These are phyloP conservation scores for Actias luna DNA, from an alignment of 2,888 invertebrate genomes.

Conservation along the genomic window DNA sequence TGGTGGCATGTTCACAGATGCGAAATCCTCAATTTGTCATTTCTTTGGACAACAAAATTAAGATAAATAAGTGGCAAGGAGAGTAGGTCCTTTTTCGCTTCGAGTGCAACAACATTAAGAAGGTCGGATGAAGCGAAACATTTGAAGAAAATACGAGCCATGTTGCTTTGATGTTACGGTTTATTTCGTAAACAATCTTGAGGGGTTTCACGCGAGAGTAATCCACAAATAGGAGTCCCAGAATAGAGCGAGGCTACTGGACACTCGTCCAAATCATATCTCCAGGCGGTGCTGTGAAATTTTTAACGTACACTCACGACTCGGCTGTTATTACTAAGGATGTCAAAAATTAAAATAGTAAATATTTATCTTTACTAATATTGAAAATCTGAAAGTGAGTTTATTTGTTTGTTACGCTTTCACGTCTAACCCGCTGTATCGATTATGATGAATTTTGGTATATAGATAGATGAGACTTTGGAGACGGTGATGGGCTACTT, in stretches of 20 bases:
- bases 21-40: constrained; percentile 70
- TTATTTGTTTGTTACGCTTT: no score
- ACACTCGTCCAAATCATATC: constrained; percentile 68
- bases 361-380: no score
- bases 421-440: no score
- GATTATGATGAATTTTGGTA: no score
- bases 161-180: constrained; percentile 51
- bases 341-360: not conserved
- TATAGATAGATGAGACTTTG: no score
- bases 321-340: constrained; percentile 15
- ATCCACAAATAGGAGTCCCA: constrained; percentile 79
- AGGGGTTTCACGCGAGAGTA: constrained; percentile 65
- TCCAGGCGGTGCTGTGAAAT: constrained; percentile 59
- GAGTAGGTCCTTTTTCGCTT: constrained; percentile 72
- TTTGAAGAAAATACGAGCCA: constrained; percentile 47
- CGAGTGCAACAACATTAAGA: constrained; percentile 41
- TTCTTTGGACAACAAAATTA: constrained; percentile 71
- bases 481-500: no score
- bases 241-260: constrained; percentile 82
- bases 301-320: constrained; percentile 39
- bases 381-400: no score
- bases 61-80: constrained; percentile 76
- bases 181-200: constrained; percentile 48
- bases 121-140: constrained; percentile 41
- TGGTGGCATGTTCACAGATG: constrained; percentile 55